Conservation (phyloP, 2,888 invertebrate species). For the Agrochola circellaris region DNA sequence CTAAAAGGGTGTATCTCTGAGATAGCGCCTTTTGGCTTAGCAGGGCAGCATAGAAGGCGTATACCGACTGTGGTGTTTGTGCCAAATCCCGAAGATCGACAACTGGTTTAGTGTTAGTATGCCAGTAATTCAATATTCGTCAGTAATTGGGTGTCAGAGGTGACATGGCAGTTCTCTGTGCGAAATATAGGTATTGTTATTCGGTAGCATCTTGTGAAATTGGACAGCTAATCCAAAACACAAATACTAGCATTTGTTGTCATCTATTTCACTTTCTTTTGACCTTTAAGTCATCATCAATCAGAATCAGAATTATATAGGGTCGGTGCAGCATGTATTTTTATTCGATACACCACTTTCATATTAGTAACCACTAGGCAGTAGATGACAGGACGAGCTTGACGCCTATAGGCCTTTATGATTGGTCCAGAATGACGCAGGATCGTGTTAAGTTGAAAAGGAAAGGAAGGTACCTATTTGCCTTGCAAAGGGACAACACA, state of each 20-base stretch:
- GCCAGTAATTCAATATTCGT: constrained; percentile 32
- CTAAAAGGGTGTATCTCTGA: no score
- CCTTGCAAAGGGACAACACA: no score
- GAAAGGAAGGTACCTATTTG: no score
- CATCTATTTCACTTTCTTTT: not conserved
- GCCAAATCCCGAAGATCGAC: not conserved
- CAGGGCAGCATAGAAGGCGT: no score
- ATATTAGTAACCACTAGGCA: not conserved
- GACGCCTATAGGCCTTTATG: no score
- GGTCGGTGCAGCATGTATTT: not conserved
- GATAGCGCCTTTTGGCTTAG: no score
- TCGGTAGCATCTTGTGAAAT: not conserved
- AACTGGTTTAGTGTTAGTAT: not conserved
- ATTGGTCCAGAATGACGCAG: no score
- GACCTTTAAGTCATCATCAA: no score
- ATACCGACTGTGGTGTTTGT: not conserved
- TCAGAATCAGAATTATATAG: not conserved
- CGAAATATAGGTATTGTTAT: constrained; percentile 9
- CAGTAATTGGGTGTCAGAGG: constrained; percentile 20
- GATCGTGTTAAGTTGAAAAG: no score
- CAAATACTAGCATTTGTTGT: not conserved
- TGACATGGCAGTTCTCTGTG: not conserved
- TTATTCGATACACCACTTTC: not conserved
- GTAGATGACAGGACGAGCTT: no score
- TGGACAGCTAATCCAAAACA: not conserved